A percentile compares a stretch with the other conserved stretches of the same genome.
Conservation (phyloP, 2,888 invertebrate species). For the Ernsta delagoae region DNA sequence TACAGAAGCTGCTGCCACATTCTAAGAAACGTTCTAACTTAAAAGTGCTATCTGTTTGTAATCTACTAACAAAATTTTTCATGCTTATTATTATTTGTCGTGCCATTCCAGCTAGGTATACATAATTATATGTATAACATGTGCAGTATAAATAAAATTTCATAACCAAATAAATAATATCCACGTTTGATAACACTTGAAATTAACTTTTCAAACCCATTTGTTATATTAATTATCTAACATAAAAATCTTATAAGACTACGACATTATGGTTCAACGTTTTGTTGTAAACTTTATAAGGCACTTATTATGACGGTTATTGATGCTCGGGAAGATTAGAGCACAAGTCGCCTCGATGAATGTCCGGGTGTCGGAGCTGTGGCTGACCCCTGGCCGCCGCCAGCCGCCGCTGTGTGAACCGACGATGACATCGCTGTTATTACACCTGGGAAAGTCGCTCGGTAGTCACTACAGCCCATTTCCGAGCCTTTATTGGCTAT, state of each 20-base stretch:
- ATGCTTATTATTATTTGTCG: too few relatives aligned
- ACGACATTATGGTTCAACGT: background rate
- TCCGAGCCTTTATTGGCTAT: conserved; percentile 77
- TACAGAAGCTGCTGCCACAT: too few relatives aligned
- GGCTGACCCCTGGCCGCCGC: conserved; percentile 61
- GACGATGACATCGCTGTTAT: conserved; percentile 56
- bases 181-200: too few relatives aligned
- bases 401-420: conserved; percentile 57
- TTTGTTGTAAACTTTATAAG: conserved; percentile 1
- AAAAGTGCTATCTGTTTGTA: too few relatives aligned
- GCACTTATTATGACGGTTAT: conserved; percentile 27
- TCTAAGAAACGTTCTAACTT: too few relatives aligned
- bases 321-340: conserved; percentile 25
- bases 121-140: too few relatives aligned
- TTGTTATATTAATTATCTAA: background rate
- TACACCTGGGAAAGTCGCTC: conserved; percentile 74
- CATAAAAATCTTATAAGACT: background rate
- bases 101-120: too few relatives aligned
- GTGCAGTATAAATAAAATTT: too few relatives aligned
- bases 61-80: too few relatives aligned
- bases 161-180: too few relatives aligned
- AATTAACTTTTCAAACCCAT: too few relatives aligned
- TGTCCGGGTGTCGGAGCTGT: conserved; percentile 25
- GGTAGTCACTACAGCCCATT: conserved; percentile 73
- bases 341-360: background rate